phyloP scores from a whole-genome alignment of 2,113 vertebrate species.

The Larimichthys polyactis region DNA sequence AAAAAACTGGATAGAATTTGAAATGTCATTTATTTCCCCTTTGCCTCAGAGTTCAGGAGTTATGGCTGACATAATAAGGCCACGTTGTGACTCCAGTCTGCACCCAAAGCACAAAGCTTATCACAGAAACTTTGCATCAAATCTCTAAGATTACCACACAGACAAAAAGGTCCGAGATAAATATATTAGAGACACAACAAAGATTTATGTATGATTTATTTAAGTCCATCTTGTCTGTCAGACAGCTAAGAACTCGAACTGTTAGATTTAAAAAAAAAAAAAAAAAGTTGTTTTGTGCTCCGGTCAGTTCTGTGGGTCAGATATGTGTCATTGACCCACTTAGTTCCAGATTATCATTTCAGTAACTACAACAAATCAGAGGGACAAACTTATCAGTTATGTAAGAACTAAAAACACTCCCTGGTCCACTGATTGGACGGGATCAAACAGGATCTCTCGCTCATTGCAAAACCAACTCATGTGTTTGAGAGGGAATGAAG shows the following conservation, averaged over 20 bases:
- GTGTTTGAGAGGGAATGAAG: not conserved
- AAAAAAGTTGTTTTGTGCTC: too few relatives aligned
- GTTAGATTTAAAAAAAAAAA: too few relatives aligned
- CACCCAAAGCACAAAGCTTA: too few relatives aligned
- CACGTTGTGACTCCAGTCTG: too few relatives aligned
- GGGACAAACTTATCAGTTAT: slow-evolving; percentile 21
- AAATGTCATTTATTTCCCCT: too few relatives aligned
- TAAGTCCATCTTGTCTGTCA: too few relatives aligned
- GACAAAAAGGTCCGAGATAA: not conserved
- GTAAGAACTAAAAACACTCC: not conserved
- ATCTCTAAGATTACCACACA: too few relatives aligned
- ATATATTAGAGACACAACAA: not conserved
- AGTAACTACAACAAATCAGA: slow-evolving; percentile 11
- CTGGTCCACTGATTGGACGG: not conserved
- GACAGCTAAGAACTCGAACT: too few relatives aligned
- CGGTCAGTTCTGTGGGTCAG: not conserved
- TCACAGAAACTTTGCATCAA: too few relatives aligned
- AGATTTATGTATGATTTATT: not conserved
- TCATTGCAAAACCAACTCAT: not conserved
- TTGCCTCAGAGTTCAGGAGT: too few relatives aligned
- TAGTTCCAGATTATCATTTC: not conserved
- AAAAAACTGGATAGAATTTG: too few relatives aligned
- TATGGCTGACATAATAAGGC: too few relatives aligned
- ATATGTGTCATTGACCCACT: slow-evolving; percentile 11
- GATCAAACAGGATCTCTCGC: not conserved